phyloP scores from a whole-genome alignment of 1,140 invertebrate genomes.

The Bradynema listronoti region DNA sequence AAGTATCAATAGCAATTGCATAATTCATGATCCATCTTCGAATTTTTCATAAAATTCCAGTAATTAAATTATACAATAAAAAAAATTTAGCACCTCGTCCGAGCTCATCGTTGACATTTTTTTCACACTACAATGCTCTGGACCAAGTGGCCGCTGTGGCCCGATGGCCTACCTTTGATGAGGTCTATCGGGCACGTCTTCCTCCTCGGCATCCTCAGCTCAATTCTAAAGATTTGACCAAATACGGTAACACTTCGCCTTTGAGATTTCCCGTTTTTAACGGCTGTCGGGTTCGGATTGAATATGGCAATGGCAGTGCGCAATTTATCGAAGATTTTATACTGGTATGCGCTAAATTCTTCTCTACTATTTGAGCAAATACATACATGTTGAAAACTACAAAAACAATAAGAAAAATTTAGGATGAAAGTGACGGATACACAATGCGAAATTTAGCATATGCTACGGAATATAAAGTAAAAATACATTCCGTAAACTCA shows the following conservation, averaged over 20 bases:
- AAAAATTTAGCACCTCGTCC: neutral
- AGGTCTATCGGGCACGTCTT: conserved; percentile 12
- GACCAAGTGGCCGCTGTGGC: conserved; percentile 39
- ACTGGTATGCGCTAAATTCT: conserved; percentile 9
- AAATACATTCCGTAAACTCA: conserved; percentile 8
- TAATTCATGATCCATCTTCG: neutral
- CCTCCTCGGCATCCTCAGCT: conserved; percentile 14
- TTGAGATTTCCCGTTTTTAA: conserved; percentile 11
- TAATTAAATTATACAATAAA: too few relatives aligned
- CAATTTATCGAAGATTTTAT: conserved; percentile 16
- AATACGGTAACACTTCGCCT: neutral
- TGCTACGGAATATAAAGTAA: conserved; percentile 28
- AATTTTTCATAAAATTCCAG: too few relatives aligned
- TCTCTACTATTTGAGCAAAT: neutral
- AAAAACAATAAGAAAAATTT: conserved; percentile 8
- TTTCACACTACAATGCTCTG: conserved; percentile 36
- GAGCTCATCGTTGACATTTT: neutral
- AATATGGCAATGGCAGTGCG: conserved; percentile 22
- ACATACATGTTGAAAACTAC: neutral
- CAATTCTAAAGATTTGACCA: neutral
- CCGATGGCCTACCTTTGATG: conserved; percentile 13
- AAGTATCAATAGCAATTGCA: conserved; percentile 4
- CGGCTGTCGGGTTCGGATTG: conserved; percentile 23
- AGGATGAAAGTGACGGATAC: conserved; percentile 42
- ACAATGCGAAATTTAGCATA: conserved; percentile 34